Percentiles rank a stretch among this genome's conserved stretches.
These are phyloP conservation scores for Disparrhopalites patrizii DNA, from an alignment of 2,888 invertebrate genomes.

Conservation along the genomic window DNA sequence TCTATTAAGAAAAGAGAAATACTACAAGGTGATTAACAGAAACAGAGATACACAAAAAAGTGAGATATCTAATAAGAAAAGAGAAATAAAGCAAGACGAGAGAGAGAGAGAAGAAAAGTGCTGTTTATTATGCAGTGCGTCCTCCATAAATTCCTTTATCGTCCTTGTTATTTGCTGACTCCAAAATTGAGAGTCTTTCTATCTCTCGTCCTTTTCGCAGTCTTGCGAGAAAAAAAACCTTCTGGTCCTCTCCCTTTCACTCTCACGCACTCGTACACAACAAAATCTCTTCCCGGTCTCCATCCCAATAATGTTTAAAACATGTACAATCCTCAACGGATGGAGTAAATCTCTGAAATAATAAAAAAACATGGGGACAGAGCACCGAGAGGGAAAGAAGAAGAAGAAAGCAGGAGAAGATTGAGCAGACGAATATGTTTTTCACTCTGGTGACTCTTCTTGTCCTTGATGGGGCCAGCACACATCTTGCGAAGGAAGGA, in stretches of 20 bases:
- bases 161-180: conserved; percentile 3
- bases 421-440: neutral
- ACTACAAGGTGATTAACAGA: no score
- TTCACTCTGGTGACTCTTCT: neutral
- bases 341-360: no score
- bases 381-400: neutral
- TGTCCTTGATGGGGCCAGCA: conserved; percentile 15
- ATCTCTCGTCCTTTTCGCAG: neutral
- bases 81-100: no score
- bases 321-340: no score
- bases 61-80: no score
- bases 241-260: no score
- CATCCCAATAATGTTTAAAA: no score
- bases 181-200: neutral
- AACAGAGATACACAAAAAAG: no score
- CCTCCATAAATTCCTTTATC: conserved; percentile 3
- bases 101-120: neutral
- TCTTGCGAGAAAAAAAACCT: no score
- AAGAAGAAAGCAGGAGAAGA: neutral
- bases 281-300: no score
- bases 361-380: neutral
- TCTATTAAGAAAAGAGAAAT: no score
- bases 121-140: conserved; percentile 1
- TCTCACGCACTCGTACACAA: neutral
- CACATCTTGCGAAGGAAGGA: neutral